phyloP scores from a whole-genome alignment of 2,113 vertebrate genomes.

The Forbesichthys papilliferus region DNA sequence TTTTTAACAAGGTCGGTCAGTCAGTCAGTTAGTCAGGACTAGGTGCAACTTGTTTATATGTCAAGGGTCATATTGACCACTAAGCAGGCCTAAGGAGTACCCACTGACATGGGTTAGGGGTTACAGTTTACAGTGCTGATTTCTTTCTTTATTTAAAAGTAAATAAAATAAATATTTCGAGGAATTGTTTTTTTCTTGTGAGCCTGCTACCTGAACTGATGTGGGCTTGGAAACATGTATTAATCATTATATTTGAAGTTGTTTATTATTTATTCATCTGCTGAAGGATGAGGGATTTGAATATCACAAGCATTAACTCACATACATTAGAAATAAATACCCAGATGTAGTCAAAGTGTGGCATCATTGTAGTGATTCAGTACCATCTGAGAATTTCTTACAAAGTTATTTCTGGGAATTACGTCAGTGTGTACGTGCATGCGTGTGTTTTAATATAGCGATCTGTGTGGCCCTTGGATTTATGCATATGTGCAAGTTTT shows the following conservation, averaged over 20 bases:
- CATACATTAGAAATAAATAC: background rate
- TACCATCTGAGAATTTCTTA: background rate
- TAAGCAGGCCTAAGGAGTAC: too few relatives aligned
- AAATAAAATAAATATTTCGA: too few relatives aligned
- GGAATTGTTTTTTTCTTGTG: background rate
- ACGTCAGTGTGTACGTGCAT: background rate
- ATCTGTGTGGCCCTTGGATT: too few relatives aligned
- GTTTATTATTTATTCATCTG: background rate
- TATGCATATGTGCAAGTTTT: too few relatives aligned
- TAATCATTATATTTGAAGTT: background rate
- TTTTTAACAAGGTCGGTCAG: too few relatives aligned
- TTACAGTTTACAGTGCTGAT: too few relatives aligned
- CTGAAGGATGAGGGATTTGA: background rate
- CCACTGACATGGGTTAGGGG: too few relatives aligned
- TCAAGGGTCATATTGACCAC: too few relatives aligned
- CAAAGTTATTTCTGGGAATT: background rate
- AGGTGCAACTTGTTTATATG: too few relatives aligned
- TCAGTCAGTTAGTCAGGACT: too few relatives aligned
- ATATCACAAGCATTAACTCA: background rate
- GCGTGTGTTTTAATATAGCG: too few relatives aligned
- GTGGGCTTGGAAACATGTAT: background rate
- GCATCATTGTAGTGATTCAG: background rate
- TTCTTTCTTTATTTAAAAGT: too few relatives aligned
- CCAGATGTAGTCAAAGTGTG: background rate
- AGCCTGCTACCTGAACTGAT: background rate